A percentile compares a stretch with the other conserved stretches of the same genome.
Evolutionary conservation across 2,797 vertebrate genomes (phyloP).

Genomic region (Etheostoma perlongum): DNA sequence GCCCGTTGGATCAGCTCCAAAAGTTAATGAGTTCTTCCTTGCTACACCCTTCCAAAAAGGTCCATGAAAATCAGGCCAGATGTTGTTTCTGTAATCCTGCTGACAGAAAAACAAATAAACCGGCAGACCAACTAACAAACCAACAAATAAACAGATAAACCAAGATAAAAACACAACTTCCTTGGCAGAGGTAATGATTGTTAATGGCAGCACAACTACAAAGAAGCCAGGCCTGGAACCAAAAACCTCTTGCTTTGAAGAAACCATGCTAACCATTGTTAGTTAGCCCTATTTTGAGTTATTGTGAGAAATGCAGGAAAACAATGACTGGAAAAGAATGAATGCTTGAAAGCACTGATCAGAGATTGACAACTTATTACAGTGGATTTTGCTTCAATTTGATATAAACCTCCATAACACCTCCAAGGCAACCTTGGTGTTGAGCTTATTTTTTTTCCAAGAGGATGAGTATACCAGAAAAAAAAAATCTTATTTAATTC

Average conservation of each 20-base stretch:
- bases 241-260: background rate
- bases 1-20: too few species aligned
- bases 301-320: constrained; percentile 3
- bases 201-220: background rate
- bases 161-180: too few species aligned
- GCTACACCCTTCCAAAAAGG: too few species aligned
- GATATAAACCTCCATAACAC: constrained; percentile 44
- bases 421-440: constrained; percentile 37
- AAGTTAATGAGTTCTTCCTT: too few species aligned
- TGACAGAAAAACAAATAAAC: too few species aligned
- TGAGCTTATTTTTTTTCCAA: constrained; percentile 27
- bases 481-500: constrained; percentile 39
- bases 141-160: too few species aligned
- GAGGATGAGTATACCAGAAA: constrained; percentile 29
- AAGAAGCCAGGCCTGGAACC: background rate
- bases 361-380: constrained; percentile 17
- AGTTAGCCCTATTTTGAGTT: background rate
- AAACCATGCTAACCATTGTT: background rate
- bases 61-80: too few species aligned
- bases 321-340: background rate
- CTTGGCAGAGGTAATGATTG: too few species aligned
- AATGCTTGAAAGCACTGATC: constrained; percentile 27
- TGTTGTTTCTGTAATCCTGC: too few species aligned
- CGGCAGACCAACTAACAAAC: too few species aligned
- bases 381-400: constrained; percentile 44